Base-by-base conservation (phyloP, 2,113 vertebrate species). In the Mormyrus iriodes region DNA sequence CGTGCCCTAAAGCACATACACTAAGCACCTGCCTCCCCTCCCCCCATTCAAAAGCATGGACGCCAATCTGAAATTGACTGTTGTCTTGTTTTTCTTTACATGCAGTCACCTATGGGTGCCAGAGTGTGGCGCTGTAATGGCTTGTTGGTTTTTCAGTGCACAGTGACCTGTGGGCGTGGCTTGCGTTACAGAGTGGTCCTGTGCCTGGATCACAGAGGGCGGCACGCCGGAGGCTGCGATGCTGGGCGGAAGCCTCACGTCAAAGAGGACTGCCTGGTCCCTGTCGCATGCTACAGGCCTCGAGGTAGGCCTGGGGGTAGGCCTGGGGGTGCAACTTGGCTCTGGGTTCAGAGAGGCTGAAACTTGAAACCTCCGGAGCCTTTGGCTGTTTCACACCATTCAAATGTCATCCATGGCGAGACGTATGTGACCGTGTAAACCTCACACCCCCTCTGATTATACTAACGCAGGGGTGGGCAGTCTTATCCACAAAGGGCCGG, bases 221-320 rank as follows among this genome's bases (percentile, higher is more conserved):
- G 98, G 92, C 97, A 99, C 0, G 96, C 97, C 0, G 98, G 98
- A 0, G 98, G 98, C 91, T 99, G 98, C 88, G 95, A 95, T 0
- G 91, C 96, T 0, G 95, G 96, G 0, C 94, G 96, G 53, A 98
- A 98, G 89, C 94, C 97, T 0, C 97, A 98, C 90, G 96, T 99
- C 65, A 99, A 99, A 90, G 98, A 99, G 91, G 98, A 99, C 83
- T 99, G 98, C 88, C 91, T 98, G 61, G 94, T 98, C 65, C 97
- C 97, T 3, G 53, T 97, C 1, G 96, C 97, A 0, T 98, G 97
- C 73, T 96, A 97, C 92, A 98, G 97, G 91, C 96, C 97, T 24
- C 95, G 94, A 96, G 97, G 98, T 99, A 94, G 83, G 91, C 65
- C 13, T 46, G 24, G 65, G n/a, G 97, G 98, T 99, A 94, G 83